Conservation (phyloP, 2,113 vertebrate species). For the Silurus meridionalis region DNA sequence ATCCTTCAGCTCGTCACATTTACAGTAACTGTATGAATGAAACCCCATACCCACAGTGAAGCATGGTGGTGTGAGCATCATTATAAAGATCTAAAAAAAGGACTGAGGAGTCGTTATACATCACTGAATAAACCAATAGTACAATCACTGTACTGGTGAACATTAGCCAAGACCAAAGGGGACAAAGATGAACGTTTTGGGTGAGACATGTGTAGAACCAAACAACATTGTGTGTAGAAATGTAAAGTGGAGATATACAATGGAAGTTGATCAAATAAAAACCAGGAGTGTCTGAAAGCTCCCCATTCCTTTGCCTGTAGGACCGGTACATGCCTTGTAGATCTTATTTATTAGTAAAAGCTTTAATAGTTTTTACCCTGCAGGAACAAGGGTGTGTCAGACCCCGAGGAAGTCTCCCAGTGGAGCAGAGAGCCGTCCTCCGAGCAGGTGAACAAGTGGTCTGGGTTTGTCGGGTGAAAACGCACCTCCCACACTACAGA, state of each 20-base stretch:
- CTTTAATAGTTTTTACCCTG: conserved; percentile 74
- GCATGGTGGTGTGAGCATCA: background rate
- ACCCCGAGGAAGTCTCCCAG: conserved; percentile 84
- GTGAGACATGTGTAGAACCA: too few relatives aligned
- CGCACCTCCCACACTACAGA: conserved; percentile 93
- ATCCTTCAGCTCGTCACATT: background rate
- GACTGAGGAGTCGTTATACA: too few relatives aligned
- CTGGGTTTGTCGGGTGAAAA: conserved; percentile 93
- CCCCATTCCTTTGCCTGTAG: too few relatives aligned
- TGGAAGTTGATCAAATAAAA: too few relatives aligned
- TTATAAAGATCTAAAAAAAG: background rate
- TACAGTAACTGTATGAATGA: background rate
- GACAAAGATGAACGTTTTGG: too few relatives aligned
- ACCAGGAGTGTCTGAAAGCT: too few relatives aligned
- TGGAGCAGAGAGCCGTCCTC: conserved; percentile 96
- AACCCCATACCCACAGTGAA: background rate
- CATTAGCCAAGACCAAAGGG: too few relatives aligned
- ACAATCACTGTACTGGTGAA: too few relatives aligned
- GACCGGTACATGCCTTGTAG: too few relatives aligned
- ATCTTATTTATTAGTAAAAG: background rate
- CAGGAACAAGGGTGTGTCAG: conserved; percentile 86
- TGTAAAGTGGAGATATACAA: too few relatives aligned
- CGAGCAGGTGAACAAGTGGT: conserved; percentile 95
- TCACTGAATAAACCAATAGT: too few relatives aligned
- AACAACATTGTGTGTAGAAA: too few relatives aligned